Percentiles rank a stretch among this genome's conserved stretches.
phyloP scores from a whole-genome alignment of 2,797 vertebrate genomes.

The Adrianichthys oophorus region DNA sequence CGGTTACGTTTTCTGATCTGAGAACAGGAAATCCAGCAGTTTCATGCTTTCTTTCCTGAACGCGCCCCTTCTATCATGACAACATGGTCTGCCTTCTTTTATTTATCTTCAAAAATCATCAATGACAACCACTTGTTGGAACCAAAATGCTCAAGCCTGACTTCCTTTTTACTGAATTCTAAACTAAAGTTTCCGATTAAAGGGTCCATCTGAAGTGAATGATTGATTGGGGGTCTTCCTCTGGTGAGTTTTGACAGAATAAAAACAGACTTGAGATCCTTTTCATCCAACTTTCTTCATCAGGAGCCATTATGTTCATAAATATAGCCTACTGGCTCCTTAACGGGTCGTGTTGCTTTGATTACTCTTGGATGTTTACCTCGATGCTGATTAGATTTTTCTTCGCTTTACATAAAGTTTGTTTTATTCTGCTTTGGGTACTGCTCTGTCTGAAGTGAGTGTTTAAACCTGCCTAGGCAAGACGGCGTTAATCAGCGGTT shows the following conservation, averaged over 20 bases:
- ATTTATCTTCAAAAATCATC: too few relatives aligned
- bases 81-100: too few relatives aligned
- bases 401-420: neutral
- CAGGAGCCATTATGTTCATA: slow-evolving; percentile 26
- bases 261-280: slow-evolving; percentile 22
- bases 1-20: too few relatives aligned
- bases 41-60: too few relatives aligned
- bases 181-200: too few relatives aligned
- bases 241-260: slow-evolving; percentile 37
- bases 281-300: slow-evolving; percentile 23
- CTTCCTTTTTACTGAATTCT: too few relatives aligned
- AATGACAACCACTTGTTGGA: too few relatives aligned
- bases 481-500: slow-evolving; percentile 6
- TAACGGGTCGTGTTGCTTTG: slow-evolving; percentile 28
- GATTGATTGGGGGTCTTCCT: neutral
- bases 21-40: too few relatives aligned
- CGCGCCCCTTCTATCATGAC: too few relatives aligned
- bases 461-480: neutral
- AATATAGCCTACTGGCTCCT: slow-evolving; percentile 12
- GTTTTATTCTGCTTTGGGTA: neutral
- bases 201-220: neutral
- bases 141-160: too few relatives aligned
- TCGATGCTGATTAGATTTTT: neutral
- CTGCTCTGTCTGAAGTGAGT: too few relatives aligned
- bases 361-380: slow-evolving; percentile 18